Base-by-base conservation (phyloP, 1,140 invertebrate genomes). In the Hesperophylax magnus region DNA sequence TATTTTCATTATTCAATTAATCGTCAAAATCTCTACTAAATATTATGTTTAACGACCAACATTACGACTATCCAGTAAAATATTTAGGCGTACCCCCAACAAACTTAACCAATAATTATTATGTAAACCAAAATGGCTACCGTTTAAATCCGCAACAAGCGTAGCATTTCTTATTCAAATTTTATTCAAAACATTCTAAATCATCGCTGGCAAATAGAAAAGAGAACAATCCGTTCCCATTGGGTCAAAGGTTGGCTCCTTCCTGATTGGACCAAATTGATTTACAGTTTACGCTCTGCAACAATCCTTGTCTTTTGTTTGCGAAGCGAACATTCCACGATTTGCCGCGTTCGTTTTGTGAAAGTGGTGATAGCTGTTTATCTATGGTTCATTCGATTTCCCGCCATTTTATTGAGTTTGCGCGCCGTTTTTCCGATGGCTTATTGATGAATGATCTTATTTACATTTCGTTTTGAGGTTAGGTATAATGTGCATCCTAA, bases 91-190 rank as follows among this genome's bases (percentile, higher is more conserved):
- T 14, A 47, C 11, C 14, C 39, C 8, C 11, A 14, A 14, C 11
- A 47, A 47, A 47, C 39, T 47, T 14, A 47, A 47, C 9, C 39
- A 14, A 47, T 47, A 14, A 47, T 47, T 47, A 47, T 47, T 47
- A 47, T 47, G 39, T 14, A 14, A 47, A 47, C 14, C 39, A 47
- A 47, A 47, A 47, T 47, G 39, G 58, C 58, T 61, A 22, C 18
- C 58, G 58, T 20, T 61, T 61, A 8, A 61, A 61, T 47, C 11
- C 0, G 39, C 24, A 61, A 61, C 58, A 22, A 24, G 18, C 58
- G 17, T 61, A 61, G 24, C 18, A 61, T 22, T 67, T 67, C 63
- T 67, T 67, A 67, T 67, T 67, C 63, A 67, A 67, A 67, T 67
- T 20, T 61, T 8, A 22, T 18, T 61, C 24, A 6, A 18, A 18